A percentile compares a stretch with the other conserved stretches of the same genome.
phyloP scores from a whole-genome alignment of 2,113 vertebrate genomes.

The Puntigrus tetrazona region DNA sequence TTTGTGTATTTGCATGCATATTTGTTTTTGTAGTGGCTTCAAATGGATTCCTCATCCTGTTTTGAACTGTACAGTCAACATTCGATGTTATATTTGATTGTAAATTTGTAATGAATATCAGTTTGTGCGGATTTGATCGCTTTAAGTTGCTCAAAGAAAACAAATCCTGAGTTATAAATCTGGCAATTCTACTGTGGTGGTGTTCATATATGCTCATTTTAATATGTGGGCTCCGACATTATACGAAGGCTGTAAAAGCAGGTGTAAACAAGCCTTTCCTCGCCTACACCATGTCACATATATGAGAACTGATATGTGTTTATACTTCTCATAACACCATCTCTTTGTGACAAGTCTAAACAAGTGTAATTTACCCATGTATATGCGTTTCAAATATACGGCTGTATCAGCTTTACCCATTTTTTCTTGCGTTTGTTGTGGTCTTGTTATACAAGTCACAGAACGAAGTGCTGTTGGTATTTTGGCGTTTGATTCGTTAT shows the following conservation, averaged over 20 bases:
- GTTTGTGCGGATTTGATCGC: neutral
- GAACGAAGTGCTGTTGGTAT: slow-evolving; percentile 4
- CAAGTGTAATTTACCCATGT: slow-evolving; percentile 2
- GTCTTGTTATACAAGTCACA: neutral
- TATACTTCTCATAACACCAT: neutral
- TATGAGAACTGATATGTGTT: neutral
- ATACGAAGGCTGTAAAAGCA: neutral
- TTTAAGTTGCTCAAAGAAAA: neutral
- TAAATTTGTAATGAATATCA: neutral
- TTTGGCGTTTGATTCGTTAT: slow-evolving; percentile 26
- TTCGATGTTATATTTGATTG: neutral
- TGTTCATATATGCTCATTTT: neutral
- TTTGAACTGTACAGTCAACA: neutral
- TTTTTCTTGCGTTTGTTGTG: neutral
- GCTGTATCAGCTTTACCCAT: neutral
- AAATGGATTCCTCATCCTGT: too few relatives aligned
- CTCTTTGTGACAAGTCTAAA: neutral
- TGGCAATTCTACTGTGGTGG: neutral
- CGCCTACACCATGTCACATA: slow-evolving; percentile 1
- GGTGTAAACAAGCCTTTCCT: neutral
- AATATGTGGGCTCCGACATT: neutral
- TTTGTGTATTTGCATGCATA: too few relatives aligned
- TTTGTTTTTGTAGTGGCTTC: too few relatives aligned
- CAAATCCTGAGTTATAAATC: neutral
- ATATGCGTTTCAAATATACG: neutral